Evolutionary conservation across 2,888 invertebrate genomes (phyloP), one percentile per base, ranked within the genome.

Genomic region (Leptinotarsa haldemani): DNA sequence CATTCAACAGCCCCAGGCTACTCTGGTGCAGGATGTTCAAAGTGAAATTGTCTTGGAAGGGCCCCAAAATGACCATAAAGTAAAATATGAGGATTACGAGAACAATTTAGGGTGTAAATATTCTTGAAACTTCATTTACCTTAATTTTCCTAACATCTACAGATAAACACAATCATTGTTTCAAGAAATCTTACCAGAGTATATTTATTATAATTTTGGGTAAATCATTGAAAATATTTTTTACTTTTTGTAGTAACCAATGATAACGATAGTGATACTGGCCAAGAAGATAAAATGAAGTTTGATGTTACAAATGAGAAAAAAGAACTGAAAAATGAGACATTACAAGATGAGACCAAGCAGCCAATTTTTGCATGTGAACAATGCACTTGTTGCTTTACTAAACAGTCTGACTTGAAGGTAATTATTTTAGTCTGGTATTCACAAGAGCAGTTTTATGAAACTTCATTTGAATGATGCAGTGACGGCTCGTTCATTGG

Each of bases 331-430:
- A 81, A 76, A 76, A 80, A 78, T 71, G 74, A 75, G 71, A 79
- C 77, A 67, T 40, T 63, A 12, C 80, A 78, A 76, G 87, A 88
- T 79, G 88, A 88, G 75, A 87, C 87, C 4, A 83, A 85, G 65
- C 86, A 87, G 80, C 85, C 86, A 4, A 82, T 87, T 70, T 87
- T 84, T 80, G 83, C 87, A 7, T 88, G 88, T 79, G 85, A 86
- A 74, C 82, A 86, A 73, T 88, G 88, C 80, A 85, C 84, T 3
- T 78, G 82, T 70, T 86, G 86, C 80, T 88, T 88, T 78, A 85
- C 85, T 9, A 84, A 83, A 65, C 74, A 83, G 40, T 75, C 77
- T 22, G 88, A 87, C 80, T 80, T 88, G 78, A 87, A 86, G 79
- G 86, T 86, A 81, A 75, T 53, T 65, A 68, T 64, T 53, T 20